These are phyloP conservation scores for Acanthopleura granulata DNA, from an alignment of 2,888 invertebrate species.

Conservation along the genomic window DNA sequence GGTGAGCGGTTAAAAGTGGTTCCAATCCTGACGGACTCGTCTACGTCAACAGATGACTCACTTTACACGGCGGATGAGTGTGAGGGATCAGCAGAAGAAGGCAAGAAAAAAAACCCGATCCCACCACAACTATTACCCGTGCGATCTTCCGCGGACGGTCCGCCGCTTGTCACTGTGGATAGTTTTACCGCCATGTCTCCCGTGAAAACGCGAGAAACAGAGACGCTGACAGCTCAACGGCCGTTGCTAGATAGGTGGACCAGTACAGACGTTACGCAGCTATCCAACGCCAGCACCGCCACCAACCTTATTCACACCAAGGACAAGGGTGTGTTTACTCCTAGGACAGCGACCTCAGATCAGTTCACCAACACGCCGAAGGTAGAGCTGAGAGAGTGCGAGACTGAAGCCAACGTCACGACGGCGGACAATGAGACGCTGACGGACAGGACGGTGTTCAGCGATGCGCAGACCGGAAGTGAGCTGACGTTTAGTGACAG, in stretches of 20 bases:
- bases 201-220: conserved; percentile 37
- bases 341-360: conserved; percentile 42
- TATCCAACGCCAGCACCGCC: conserved; percentile 54
- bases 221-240: conserved; percentile 43
- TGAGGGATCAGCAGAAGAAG: not conserved
- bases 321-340: conserved; percentile 51
- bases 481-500: conserved; percentile 42
- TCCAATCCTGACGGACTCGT: not conserved
- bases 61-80: not conserved
- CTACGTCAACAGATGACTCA: not conserved
- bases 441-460: conserved; percentile 44
- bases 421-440: conserved; percentile 57
- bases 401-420: conserved; percentile 46
- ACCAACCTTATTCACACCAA: conserved; percentile 51
- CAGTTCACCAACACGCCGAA: conserved; percentile 56
- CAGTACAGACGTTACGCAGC: conserved; percentile 43
- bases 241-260: conserved; percentile 55
- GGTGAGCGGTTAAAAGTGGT: not conserved
- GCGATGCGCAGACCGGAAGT: conserved; percentile 54
- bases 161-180: not conserved
- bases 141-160: not conserved
- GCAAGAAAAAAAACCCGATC: not conserved
- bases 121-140: not conserved
- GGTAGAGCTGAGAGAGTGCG: conserved; percentile 41
- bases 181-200: not conserved